A percentile compares a stretch with the other conserved stretches of the same genome.
Conservation (phyloP, 2,113 vertebrate species). For the Pelusios castaneus region DNA sequence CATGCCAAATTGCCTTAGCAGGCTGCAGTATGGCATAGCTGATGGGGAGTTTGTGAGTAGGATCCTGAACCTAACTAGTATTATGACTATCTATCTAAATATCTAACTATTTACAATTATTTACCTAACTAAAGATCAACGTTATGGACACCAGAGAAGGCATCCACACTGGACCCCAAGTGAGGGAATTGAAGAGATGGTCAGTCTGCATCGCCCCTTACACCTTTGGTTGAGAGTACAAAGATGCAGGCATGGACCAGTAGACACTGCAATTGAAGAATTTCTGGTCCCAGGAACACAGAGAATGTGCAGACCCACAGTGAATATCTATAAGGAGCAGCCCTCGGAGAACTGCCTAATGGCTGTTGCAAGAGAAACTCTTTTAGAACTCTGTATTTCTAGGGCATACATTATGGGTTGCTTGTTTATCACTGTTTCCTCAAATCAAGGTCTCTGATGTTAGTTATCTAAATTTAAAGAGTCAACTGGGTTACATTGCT, state of each 20-base stretch:
- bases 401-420: background rate
- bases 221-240: background rate
- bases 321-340: background rate
- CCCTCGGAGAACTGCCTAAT: background rate
- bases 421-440: background rate
- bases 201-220: background rate
- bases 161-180: too few species aligned
- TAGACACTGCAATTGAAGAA: background rate
- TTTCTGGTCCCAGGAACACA: background rate
- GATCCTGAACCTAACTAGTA: too few species aligned
- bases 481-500: background rate
- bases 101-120: too few species aligned
- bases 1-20: too few species aligned
- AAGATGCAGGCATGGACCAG: background rate
- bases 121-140: too few species aligned
- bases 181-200: background rate
- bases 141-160: too few species aligned
- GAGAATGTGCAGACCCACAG: background rate
- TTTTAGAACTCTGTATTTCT: accelerated
- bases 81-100: too few species aligned
- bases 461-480: background rate
- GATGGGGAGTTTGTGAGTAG: too few species aligned
- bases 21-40: too few species aligned
- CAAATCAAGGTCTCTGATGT: background rate
- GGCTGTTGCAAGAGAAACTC: background rate